Evolutionary conservation across 1,140 invertebrate genomes (phyloP), one percentile per base, ranked within the genome.

Genomic region (Zaprionus taronus): DNA sequence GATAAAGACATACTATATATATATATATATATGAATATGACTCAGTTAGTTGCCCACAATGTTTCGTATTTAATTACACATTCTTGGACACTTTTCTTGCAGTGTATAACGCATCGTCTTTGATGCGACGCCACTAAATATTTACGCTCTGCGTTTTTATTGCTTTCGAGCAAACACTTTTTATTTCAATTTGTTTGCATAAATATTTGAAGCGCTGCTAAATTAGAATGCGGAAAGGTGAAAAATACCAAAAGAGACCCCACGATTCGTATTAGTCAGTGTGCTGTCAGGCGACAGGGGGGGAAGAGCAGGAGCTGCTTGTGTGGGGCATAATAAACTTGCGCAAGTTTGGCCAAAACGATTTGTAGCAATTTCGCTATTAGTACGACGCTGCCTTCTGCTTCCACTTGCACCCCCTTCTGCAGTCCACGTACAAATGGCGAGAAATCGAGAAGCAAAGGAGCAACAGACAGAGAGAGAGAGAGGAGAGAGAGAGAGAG

Each of bases 281-380:
- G 15, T 44, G 38, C 26, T 28, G 26, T 28, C 1, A 1, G 26
- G 15, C 7, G n/a, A 5, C 5, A 6, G n/a, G n/a, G 41, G n/a
- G n/a, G 41, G 15, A 5, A 15, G 15, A 7, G n/a, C 15, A 6
- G 49, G 51, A 22, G 15, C n/a, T 51, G 47, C 47, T 15, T 68
- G 55, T 38, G 47, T 51, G 69, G 41, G 72, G 72, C 72, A 87
- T 83, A 83, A 87, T 80, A 83, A 86, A 86, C 83, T 86, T 78
- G 73, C 71, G 65, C 73, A 90, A 90, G 85, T 90, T 87, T 87
- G 84, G 84, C 86, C 85, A 91, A 90, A 90, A 80, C 85, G 85
- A 90, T 90, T 90, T 90, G 85, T 90, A 90, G 86, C 86, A 90
- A 91, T 91, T 90, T 91, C 80, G 80, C 86, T 90, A 90, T 91